phyloP scores from a whole-genome alignment of 2,113 vertebrate genomes.

The Cebus imitator region DNA sequence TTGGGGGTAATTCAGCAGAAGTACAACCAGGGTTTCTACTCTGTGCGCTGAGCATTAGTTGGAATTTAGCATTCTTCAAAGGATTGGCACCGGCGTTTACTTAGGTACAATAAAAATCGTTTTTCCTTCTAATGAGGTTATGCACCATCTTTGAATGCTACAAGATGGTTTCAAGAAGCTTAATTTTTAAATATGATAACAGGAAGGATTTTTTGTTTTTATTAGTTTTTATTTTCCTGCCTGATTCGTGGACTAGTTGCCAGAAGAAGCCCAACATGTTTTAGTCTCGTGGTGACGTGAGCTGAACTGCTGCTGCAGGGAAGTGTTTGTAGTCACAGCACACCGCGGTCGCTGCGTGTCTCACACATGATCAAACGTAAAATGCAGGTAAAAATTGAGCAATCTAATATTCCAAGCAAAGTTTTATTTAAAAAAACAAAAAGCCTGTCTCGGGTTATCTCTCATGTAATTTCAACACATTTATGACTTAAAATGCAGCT shows the following conservation, averaged over 20 bases:
- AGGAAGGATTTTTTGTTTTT: not conserved
- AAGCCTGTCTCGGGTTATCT: not conserved
- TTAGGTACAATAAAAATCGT: slow-evolving; percentile 41
- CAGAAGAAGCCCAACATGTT: slow-evolving; percentile 18
- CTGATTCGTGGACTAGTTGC: slow-evolving; percentile 52
- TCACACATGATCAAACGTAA: not conserved
- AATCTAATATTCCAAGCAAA: not conserved
- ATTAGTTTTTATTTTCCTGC: not conserved
- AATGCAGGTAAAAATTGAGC: not conserved
- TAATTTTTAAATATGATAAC: not conserved
- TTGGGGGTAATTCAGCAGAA: slow-evolving; percentile 43
- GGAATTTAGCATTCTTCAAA: slow-evolving; percentile 7
- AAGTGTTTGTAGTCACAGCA: slow-evolving; percentile 15
- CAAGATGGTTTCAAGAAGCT: not conserved
- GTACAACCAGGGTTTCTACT: not conserved
- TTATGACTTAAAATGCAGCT: not conserved
- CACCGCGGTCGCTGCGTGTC: not conserved
- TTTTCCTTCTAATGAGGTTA: not conserved
- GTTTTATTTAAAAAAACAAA: not conserved
- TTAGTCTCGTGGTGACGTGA: slow-evolving; percentile 50
- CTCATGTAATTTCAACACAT: not conserved
- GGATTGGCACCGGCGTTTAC: slow-evolving; percentile 36
- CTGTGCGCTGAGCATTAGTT: not conserved
- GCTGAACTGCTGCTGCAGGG: slow-evolving; percentile 60
- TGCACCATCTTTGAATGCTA: not conserved